Percentiles rank a stretch among this genome's conserved stretches.
Evolutionary conservation across 2,113 vertebrate species (phyloP).

Genomic region (Falco punctatus): DNA sequence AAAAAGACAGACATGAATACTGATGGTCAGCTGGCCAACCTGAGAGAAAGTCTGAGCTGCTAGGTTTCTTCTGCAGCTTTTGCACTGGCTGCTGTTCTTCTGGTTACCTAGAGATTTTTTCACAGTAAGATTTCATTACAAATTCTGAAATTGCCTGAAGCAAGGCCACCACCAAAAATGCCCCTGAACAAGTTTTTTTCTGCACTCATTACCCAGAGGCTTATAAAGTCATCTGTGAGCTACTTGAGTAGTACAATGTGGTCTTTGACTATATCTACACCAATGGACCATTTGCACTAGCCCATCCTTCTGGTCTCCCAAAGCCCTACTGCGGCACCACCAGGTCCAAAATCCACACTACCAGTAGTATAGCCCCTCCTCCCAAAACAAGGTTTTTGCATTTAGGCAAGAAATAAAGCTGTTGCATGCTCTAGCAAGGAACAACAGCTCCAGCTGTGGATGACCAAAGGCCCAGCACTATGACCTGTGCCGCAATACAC

Average conservation of each 20-base stretch:
- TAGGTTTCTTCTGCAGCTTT: not conserved
- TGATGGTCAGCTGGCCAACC: not conserved
- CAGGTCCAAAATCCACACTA: not conserved
- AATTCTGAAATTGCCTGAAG: not conserved
- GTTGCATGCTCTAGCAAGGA: not conserved
- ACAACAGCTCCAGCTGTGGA: not conserved
- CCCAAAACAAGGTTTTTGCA: not conserved
- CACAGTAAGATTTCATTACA: not conserved
- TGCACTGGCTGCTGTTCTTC: not conserved
- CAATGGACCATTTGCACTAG: not conserved
- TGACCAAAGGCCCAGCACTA: not conserved
- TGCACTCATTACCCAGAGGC: not conserved
- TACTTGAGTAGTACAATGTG: not conserved
- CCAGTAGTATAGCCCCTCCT: not conserved
- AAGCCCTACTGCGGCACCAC: not conserved
- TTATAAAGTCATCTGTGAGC: not conserved
- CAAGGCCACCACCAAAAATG: not conserved
- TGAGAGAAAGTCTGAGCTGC: not conserved
- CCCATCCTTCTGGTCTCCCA: not conserved
- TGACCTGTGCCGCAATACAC: not conserved
- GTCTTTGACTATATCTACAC: not conserved
- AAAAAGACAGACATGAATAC: not conserved
- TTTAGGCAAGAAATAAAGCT: not conserved
- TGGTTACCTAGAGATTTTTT: not conserved
- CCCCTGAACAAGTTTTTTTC: not conserved